These are phyloP conservation scores for Tragelaphus scriptus DNA, from an alignment of 2,113 vertebrate genomes.

Conservation along the genomic window DNA sequence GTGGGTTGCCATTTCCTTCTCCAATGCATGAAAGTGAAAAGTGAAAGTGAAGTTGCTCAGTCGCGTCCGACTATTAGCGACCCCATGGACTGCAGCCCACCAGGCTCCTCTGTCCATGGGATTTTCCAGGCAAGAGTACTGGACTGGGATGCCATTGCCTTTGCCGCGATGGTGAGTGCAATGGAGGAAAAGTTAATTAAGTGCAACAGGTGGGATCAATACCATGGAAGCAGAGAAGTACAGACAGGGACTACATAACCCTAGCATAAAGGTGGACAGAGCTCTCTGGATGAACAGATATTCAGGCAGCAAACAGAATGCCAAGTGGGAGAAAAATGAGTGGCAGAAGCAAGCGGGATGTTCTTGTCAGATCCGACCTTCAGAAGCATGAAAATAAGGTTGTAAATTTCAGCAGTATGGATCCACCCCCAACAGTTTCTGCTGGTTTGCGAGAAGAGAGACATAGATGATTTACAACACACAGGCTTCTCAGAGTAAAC, in stretches of 20 bases:
- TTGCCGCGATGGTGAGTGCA: not conserved
- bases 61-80: too few species aligned
- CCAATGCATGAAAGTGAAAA: too few species aligned
- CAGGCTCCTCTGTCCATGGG: too few species aligned
- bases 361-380: not conserved
- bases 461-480: too few species aligned
- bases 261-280: not conserved
- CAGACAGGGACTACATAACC: fast-evolving
- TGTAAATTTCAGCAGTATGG: fast-evolving
- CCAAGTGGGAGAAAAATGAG: not conserved
- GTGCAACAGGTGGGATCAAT: fast-evolving
- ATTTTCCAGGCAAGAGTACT: too few species aligned
- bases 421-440: not conserved
- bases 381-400: not conserved
- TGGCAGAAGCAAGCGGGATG: not conserved
- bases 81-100: too few species aligned
- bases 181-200: too few species aligned
- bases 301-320: not conserved
- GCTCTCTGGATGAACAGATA: too few species aligned
- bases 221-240: too few species aligned
- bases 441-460: not conserved
- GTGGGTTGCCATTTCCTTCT: too few species aligned
- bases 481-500: not conserved
- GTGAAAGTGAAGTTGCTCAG: too few species aligned
- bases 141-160: too few species aligned